Conservation (phyloP, 64 coral and sea anemone species). For the Montipora capricornis region DNA sequence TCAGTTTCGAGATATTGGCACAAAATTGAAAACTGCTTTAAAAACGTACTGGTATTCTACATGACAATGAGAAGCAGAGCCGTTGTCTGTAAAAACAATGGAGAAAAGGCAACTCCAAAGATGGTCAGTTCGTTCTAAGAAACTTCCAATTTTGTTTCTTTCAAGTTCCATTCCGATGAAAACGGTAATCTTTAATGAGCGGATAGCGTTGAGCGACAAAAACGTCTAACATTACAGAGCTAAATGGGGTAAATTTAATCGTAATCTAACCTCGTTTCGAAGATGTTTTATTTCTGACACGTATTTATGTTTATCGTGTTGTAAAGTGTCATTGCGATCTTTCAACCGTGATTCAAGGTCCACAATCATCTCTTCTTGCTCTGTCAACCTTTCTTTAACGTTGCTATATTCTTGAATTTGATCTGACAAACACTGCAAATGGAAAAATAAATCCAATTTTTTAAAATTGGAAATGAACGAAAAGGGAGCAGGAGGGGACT, state of each 20-base stretch:
- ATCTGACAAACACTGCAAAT: conserved; percentile 76
- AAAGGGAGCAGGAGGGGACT: too few relatives aligned
- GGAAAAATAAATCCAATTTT: background rate
- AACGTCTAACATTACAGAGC: too few relatives aligned
- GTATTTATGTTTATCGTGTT: conserved; percentile 92
- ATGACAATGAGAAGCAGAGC: too few relatives aligned
- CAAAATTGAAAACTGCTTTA: background rate
- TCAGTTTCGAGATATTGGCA: too few relatives aligned
- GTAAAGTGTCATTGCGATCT: conserved; percentile 87
- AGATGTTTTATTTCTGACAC: conserved; percentile 94
- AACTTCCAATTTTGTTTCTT: background rate
- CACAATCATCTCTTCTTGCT: conserved; percentile 77
- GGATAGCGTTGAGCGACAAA: background rate
- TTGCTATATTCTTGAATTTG: conserved; percentile 79
- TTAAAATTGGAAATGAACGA: background rate
- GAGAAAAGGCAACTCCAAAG: background rate
- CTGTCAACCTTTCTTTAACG: conserved; percentile 73
- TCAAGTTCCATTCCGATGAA: background rate
- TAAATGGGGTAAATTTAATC: background rate
- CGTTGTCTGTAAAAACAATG: background rate
- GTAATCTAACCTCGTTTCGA: conserved; percentile 76
- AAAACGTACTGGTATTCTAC: background rate
- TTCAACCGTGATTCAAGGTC: conserved; percentile 85
- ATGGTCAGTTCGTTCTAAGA: background rate
- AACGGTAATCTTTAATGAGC: background rate